Conservation (phyloP, 2,888 invertebrate genomes). For the Mythimna albipuncta region DNA sequence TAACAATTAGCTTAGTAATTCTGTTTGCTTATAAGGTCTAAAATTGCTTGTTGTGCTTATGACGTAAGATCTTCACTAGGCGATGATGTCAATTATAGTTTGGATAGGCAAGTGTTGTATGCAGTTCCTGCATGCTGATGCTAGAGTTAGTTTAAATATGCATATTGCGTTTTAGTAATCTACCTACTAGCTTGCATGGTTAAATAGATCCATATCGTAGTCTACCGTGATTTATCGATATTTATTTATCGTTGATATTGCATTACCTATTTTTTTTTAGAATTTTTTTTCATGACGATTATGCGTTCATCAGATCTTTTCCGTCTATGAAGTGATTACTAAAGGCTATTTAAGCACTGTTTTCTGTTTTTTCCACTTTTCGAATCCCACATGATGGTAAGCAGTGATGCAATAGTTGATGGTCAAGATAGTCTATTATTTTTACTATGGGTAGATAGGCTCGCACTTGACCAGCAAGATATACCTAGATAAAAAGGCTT, state of each 20-base stretch:
- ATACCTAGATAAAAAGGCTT: too few relatives aligned
- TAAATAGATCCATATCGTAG: slow-evolving; percentile 11
- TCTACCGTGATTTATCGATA: slow-evolving; percentile 28
- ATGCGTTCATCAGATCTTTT: too few relatives aligned
- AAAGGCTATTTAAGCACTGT: too few relatives aligned
- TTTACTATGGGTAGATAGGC: too few relatives aligned
- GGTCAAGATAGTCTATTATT: too few relatives aligned
- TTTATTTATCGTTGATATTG: background rate
- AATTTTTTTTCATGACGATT: background rate
- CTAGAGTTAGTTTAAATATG: background rate
- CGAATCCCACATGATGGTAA: too few relatives aligned
- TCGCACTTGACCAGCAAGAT: too few relatives aligned
- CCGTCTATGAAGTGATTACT: background rate
- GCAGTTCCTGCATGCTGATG: slow-evolving; percentile 51
- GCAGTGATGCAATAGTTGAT: too few relatives aligned
- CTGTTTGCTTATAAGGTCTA: slow-evolving; percentile 32
- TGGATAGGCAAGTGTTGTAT: slow-evolving; percentile 35
- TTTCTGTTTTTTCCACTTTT: too few relatives aligned
- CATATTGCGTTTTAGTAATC: background rate
- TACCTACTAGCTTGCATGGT: slow-evolving; percentile 1
- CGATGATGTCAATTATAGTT: slow-evolving; percentile 56
- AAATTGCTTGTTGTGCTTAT: slow-evolving; percentile 34
- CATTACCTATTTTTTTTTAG: background rate
- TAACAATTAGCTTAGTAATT: slow-evolving; percentile 41
- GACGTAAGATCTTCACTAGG: slow-evolving; percentile 59